Evolutionary conservation across 2,797 vertebrate species (phyloP).

Genomic region (Holocentrus rufus): DNA sequence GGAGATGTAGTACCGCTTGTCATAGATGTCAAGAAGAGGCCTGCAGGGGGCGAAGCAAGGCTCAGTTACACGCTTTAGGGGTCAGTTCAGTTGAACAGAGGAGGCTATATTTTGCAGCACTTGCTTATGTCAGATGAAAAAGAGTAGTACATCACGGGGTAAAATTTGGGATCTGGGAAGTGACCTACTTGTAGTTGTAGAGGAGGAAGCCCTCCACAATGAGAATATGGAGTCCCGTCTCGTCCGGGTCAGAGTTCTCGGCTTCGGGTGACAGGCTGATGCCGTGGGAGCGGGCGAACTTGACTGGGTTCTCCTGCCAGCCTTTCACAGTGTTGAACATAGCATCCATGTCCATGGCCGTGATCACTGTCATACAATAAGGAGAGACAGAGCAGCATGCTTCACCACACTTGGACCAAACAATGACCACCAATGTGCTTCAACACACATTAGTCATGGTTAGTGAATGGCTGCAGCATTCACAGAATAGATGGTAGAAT

Average conservation of each 20-base stretch:
- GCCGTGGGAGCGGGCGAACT: conserved; percentile 94
- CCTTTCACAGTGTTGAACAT: conserved; percentile 92
- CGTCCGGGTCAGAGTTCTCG: conserved; percentile 62
- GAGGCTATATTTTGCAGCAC: background rate
- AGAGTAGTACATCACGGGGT: too few relatives aligned
- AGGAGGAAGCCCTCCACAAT: conserved; percentile 97
- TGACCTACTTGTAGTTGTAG: conserved; percentile 91
- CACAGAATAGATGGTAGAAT: conserved; percentile 59
- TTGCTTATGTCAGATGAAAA: background rate
- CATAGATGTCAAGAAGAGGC: conserved; percentile 87
- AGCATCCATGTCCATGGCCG: conserved; percentile 94
- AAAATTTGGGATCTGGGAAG: background rate
- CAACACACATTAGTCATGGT: conserved; percentile 61
- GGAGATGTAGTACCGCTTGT: conserved; percentile 89
- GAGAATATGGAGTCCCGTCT: conserved; percentile 84
- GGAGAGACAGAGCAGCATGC: conserved; percentile 43
- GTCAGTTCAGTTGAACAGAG: conserved; percentile 12
- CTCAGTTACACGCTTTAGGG: conserved; percentile 37
- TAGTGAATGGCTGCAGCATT: conserved; percentile 70
- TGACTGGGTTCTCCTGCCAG: conserved; percentile 90
- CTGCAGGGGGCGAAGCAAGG: conserved; percentile 69
- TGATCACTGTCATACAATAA: conserved; percentile 83
- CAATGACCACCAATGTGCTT: conserved; percentile 49
- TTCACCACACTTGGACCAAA: conserved; percentile 60
- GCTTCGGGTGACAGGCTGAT: conserved; percentile 78